These are phyloP conservation scores for Brachionus koreanus DNA, from an alignment of 1,140 invertebrate species.

Conservation along the genomic window DNA sequence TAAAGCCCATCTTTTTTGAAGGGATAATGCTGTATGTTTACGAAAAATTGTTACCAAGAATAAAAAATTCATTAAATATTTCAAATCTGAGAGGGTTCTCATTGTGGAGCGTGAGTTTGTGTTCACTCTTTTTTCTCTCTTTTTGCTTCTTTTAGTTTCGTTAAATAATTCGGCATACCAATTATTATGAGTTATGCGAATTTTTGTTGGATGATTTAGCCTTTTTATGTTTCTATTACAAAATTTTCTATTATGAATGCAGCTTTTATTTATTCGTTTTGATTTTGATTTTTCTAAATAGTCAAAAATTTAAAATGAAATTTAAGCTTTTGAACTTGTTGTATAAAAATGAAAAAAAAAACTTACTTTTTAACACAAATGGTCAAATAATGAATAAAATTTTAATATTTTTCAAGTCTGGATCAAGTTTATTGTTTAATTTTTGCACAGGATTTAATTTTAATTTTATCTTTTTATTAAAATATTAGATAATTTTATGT, in stretches of 20 bases:
- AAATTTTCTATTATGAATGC: background rate
- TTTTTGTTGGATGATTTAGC: background rate
- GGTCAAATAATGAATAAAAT: too few species aligned
- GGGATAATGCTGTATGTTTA: background rate
- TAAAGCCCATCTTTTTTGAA: slow-evolving; percentile 10
- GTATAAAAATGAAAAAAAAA: too few species aligned
- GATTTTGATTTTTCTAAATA: background rate
- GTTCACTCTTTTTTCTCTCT: background rate
- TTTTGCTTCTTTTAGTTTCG: background rate
- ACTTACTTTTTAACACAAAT: too few species aligned
- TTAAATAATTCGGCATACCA: background rate
- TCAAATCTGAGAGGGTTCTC: background rate
- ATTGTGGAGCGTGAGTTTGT: background rate
- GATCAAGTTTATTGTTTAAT: too few species aligned
- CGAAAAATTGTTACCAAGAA: background rate
- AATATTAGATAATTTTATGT: background rate
- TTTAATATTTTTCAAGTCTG: too few species aligned
- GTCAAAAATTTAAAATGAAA: background rate
- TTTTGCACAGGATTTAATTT: background rate
- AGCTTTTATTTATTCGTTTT: background rate
- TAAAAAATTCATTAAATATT: background rate
- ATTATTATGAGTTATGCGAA: slow-evolving; percentile 8
- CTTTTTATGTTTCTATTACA: background rate
- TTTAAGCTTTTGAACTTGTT: background rate
- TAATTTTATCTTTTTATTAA: background rate